Evolutionary conservation across 2,888 invertebrate genomes (phyloP).

Genomic region (Tridacna crocea): DNA sequence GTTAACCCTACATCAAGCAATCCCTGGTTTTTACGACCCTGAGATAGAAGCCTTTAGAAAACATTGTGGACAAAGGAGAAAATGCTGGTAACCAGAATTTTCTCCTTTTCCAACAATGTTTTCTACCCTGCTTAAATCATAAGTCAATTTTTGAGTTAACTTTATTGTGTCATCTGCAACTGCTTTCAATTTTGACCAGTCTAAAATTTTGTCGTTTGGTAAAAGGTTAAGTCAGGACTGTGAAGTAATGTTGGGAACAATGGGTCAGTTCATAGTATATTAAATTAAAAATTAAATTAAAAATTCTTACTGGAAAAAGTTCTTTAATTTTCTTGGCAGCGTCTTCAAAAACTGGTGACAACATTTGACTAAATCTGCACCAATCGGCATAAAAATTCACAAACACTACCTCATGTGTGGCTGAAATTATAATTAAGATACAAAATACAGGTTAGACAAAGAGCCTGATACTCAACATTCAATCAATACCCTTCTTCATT

Average conservation of each 20-base stretch:
- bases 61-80: too few relatives aligned
- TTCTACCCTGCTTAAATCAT: too few relatives aligned
- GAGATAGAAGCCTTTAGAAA: too few relatives aligned
- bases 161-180: too few relatives aligned
- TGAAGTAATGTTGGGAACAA: not conserved
- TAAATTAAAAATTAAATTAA: not conserved
- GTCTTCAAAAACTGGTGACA: slow-evolving; percentile 98
- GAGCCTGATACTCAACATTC: not conserved
- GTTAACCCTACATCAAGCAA: not conserved
- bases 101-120: too few relatives aligned
- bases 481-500: not conserved
- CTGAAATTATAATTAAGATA: slow-evolving; percentile 87
- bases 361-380: slow-evolving; percentile 99
- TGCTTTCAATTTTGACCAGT: too few relatives aligned
- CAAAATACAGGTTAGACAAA: not conserved
- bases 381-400: slow-evolving; percentile 99
- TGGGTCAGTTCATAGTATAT: not conserved
- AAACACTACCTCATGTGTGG: slow-evolving; percentile 97
- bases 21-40: not conserved
- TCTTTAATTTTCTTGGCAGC: slow-evolving; percentile 92
- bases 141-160: too few relatives aligned
- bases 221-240: too few relatives aligned
- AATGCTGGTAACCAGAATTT: too few relatives aligned
- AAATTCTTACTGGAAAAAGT: slow-evolving; percentile 88
- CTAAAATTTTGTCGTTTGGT: too few relatives aligned